phyloP scores from a whole-genome alignment of 1,140 invertebrate species.

The Steinernema khuongi region DNA sequence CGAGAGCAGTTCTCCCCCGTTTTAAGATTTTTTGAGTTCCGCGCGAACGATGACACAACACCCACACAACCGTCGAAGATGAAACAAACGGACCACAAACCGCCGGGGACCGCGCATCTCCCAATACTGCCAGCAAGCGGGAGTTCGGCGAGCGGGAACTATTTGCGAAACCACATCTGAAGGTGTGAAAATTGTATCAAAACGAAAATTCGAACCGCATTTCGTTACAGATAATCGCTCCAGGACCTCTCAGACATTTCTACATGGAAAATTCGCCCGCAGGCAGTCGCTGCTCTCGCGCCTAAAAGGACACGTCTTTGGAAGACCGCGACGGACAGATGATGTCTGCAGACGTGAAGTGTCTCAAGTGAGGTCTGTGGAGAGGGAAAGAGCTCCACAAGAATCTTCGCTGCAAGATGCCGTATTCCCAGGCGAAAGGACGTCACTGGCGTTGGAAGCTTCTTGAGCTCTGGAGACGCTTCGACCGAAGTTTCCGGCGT shows the following conservation, averaged over 20 bases:
- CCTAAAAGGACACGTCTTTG: no score
- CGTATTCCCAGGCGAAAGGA: no score
- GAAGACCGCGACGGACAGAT: not conserved
- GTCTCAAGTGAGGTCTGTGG: no score
- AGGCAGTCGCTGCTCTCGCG: no score
- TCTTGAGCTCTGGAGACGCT: not conserved
- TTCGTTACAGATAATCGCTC: not conserved
- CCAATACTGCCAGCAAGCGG: no score
- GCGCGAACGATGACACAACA: not conserved
- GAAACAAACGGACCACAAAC: not conserved
- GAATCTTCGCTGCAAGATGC: no score
- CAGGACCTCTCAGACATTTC: not conserved
- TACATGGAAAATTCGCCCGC: not conserved
- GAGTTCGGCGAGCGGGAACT: no score
- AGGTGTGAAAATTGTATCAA: not conserved
- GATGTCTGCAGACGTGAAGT: no score
- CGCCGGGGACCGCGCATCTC: not conserved
- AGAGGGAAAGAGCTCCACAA: no score
- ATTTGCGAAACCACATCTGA: no score
- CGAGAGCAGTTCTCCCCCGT: not conserved
- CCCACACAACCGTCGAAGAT: not conserved
- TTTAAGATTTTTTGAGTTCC: not conserved
- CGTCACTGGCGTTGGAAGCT: conserved; percentile 1
- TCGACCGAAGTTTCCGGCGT: not conserved
- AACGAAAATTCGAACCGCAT: not conserved